Evolutionary conservation across 2,113 vertebrate species (phyloP), one percentile per base, ranked within the genome.

Genomic region (Marmota flaviventris): DNA sequence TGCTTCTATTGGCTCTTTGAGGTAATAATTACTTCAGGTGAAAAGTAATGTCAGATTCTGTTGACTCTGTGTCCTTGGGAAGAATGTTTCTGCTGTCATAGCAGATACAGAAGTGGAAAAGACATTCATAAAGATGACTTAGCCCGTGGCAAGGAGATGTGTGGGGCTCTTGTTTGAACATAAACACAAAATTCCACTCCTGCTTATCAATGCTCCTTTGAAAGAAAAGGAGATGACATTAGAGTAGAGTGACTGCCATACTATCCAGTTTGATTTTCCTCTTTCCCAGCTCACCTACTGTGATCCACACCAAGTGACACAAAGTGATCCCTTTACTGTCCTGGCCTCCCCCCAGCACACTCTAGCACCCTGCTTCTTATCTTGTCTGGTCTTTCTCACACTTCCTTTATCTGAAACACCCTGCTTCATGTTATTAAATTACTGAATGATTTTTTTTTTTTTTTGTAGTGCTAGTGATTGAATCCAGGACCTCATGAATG

Each of bases 141-240:
- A n/a, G 67, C 51, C n/a, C 14, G 4, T 20, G 22, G 61, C 72
- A 42, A 67, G 79, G 86, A 95, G 83, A 42, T 91, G 39, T 34
- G n/a, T 53, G 51, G 29, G 18, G 25, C 67, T 72, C 65, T 95
- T 85, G 39, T 85, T 79, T 79, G 77, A 84, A 85, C 29, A 63
- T 86, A 77, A 95, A 85, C 45, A 29, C 37, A 94, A 39, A 72
- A 81, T 93, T 85, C n/a, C 78, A 29, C 18, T 93, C 77, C 91
- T 25, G 48, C 37, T 77, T 29, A 81, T 37, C 69, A 70, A 45
- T 24, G 34, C 37, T 18, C 56, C 48, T 91, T 82, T 91, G 85
- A 85, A 91, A 91, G 39, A 92, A 85, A 81, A 16, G 25, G 25
- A 83, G 63, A 83, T 17, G 75, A 22, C 24, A 17, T 39, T 56